Conservation (phyloP, 2,797 vertebrate genomes). For the Philypnodon macrostomus region DNA sequence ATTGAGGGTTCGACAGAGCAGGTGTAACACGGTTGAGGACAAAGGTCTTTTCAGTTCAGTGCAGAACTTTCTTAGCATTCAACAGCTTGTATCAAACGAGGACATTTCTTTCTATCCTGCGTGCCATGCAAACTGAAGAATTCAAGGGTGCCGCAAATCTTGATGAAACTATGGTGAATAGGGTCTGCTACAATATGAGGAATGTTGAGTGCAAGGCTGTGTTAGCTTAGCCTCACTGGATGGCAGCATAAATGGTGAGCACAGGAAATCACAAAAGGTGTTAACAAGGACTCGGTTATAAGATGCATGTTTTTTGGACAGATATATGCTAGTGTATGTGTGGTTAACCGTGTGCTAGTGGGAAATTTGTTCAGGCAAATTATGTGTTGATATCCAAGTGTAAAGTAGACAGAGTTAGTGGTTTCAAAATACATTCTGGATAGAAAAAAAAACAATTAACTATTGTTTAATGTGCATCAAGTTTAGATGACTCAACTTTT, state of each 20-base stretch:
- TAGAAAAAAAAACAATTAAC: too few species aligned
- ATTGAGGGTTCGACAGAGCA: constrained; percentile 22
- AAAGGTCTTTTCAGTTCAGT: constrained; percentile 21
- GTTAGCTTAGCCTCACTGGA: neutral
- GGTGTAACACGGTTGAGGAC: constrained; percentile 12
- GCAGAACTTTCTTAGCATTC: neutral
- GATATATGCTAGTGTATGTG: too few species aligned
- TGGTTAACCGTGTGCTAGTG: too few species aligned
- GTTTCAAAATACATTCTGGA: too few species aligned
- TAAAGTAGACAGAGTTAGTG: too few species aligned
- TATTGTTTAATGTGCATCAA: too few species aligned
- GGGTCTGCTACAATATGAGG: constrained; percentile 30
- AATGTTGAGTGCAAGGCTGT: constrained; percentile 24
- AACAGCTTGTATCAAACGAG: neutral
- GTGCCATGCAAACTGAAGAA: neutral
- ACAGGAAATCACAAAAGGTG: neutral
- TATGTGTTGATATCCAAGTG: neutral
- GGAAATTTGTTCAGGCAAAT: constrained; percentile 16
- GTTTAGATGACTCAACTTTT: too few species aligned
- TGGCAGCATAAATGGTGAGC: neutral
- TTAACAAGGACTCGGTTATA: neutral
- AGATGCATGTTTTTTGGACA: too few species aligned
- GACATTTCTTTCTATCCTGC: constrained; percentile 1
- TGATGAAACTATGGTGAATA: constrained; percentile 11
- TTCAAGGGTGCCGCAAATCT: constrained; percentile 7